Evolutionary conservation across 2,888 invertebrate genomes (phyloP).

Genomic region (Trimorus sp.): DNA sequence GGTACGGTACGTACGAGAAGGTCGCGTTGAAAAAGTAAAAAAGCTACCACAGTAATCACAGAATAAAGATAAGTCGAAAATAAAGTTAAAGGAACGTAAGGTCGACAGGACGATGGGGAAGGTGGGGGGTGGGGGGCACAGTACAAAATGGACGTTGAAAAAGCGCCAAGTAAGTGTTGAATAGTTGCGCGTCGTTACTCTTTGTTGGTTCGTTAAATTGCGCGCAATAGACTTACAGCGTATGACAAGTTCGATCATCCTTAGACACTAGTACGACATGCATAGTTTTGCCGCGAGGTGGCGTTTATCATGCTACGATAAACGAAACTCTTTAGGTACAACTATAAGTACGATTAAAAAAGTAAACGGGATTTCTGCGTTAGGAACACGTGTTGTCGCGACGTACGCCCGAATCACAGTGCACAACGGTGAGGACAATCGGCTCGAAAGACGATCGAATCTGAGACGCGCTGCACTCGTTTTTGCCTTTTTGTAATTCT

Average conservation of each 20-base stretch:
- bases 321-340: no score
- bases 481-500: slow-evolving; percentile 11
- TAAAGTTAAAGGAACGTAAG: no score
- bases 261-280: slow-evolving; percentile 64
- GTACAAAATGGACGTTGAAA: no score
- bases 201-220: neutral
- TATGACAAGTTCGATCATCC: slow-evolving; percentile 77
- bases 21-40: no score
- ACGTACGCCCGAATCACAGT: slow-evolving; percentile 55
- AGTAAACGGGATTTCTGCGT: slow-evolving; percentile 59
- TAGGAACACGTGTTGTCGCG: slow-evolving; percentile 67
- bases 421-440: slow-evolving; percentile 71
- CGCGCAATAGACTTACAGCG: slow-evolving; percentile 71
- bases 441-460: slow-evolving; percentile 75
- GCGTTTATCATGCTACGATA: slow-evolving; percentile 17
- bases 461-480: slow-evolving; percentile 74
- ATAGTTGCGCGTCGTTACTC: no score
- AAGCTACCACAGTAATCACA: no score
- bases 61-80: no score
- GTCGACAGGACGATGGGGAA: no score
- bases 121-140: no score
- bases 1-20: no score
- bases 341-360: slow-evolving; percentile 56
- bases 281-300: slow-evolving; percentile 31
- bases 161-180: no score